These are phyloP conservation scores for Tachystola acroxantha DNA, from an alignment of 2,888 invertebrate genomes.

Conservation along the genomic window DNA sequence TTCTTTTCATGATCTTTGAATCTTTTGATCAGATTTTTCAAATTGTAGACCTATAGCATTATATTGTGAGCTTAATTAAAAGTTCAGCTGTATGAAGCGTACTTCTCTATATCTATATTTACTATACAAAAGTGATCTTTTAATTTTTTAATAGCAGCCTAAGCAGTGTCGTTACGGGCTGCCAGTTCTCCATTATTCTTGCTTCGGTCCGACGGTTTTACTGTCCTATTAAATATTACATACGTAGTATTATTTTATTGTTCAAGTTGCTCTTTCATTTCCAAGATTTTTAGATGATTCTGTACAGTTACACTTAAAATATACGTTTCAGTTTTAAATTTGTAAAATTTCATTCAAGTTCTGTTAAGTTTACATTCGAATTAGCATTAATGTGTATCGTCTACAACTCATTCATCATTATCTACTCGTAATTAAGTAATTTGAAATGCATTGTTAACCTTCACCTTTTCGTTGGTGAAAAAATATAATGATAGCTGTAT, in stretches of 20 bases:
- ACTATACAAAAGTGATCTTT: conserved; percentile 25
- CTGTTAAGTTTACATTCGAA: neutral
- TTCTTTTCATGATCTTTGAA: too few species aligned
- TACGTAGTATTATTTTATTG: conserved; percentile 36
- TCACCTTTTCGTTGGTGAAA: neutral
- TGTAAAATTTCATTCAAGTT: neutral
- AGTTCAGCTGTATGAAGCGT: too few species aligned
- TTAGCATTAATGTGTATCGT: neutral
- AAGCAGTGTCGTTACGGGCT: conserved; percentile 52
- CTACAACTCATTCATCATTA: neutral
- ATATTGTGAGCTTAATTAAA: too few species aligned
- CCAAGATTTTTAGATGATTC: neutral
- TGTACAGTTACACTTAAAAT: conserved; percentile 4
- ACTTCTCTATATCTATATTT: conserved; percentile 7
- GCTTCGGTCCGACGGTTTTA: conserved; percentile 56
- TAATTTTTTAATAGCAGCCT: conserved; percentile 38
- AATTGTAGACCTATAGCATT: too few species aligned
- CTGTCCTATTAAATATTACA: conserved; percentile 66
- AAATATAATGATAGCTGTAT: neutral
- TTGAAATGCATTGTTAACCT: neutral
- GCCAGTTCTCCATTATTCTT: conserved; percentile 53
- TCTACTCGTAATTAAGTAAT: neutral
- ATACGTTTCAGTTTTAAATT: neutral
- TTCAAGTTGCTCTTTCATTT: conserved; percentile 15
- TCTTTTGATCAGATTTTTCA: too few species aligned